phyloP scores from a whole-genome alignment of 2,888 invertebrate genomes.

The Callyntrura guangdongensis region DNA sequence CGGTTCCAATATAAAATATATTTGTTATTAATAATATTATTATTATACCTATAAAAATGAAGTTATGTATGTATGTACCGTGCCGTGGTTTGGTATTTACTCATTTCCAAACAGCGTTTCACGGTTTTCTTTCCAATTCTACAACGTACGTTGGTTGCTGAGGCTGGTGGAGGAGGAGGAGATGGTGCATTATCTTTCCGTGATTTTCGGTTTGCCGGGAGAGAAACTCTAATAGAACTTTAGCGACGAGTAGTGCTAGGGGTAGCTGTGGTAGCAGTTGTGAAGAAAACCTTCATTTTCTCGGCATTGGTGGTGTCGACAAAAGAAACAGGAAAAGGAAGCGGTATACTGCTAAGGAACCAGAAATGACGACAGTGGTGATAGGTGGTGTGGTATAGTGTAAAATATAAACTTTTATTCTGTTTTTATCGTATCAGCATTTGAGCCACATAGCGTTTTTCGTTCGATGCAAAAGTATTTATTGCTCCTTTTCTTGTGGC shows the following conservation, averaged over 20 bases:
- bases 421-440: slow-evolving; percentile 4
- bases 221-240: neutral
- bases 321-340: slow-evolving; percentile 33
- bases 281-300: neutral
- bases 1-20: neutral
- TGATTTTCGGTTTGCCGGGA: slow-evolving; percentile 64
- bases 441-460: slow-evolving; percentile 15
- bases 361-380: slow-evolving; percentile 11
- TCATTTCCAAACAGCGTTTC: neutral
- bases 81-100: neutral
- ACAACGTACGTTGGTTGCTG: neutral
- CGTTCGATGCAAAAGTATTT: slow-evolving; percentile 25
- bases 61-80: neutral
- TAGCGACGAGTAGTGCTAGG: no score
- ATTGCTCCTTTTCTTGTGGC: slow-evolving; percentile 39
- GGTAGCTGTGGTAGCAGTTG: neutral
- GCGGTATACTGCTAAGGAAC: neutral
- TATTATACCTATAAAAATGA: neutral
- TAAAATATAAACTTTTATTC: neutral
- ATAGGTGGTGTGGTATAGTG: neutral
- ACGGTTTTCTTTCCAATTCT: slow-evolving; percentile 18
- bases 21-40: slow-evolving; percentile 8
- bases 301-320: neutral
- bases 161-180: slow-evolving; percentile 6
- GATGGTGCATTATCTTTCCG: slow-evolving; percentile 63